phyloP scores from a whole-genome alignment of 2,888 invertebrate species.

The Chesias legatella region DNA sequence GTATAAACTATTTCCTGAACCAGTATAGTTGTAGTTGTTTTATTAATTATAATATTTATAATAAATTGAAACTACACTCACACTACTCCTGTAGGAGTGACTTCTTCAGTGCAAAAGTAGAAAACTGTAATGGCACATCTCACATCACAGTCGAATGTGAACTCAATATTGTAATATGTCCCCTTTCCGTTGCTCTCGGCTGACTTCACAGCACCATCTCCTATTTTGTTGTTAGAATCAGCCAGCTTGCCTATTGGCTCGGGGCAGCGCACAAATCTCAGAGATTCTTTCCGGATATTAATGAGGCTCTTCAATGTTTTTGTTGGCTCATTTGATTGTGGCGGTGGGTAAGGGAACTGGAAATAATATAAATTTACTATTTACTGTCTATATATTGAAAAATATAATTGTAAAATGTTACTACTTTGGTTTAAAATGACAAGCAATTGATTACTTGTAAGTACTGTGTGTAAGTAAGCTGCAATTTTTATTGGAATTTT shows the following conservation, averaged over 20 bases:
- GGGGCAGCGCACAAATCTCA: conserved; percentile 91
- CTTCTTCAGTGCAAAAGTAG: conserved; percentile 97
- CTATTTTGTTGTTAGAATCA: conserved; percentile 71
- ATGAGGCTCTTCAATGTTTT: conserved; percentile 97
- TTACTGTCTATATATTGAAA: not conserved
- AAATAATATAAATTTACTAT: conserved; percentile 30
- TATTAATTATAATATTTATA: not conserved
- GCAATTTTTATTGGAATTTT: too few species aligned
- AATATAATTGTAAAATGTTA: too few species aligned
- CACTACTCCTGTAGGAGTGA: conserved; percentile 91
- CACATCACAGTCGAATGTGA: conserved; percentile 97
- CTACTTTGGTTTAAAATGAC: too few species aligned
- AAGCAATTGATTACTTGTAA: too few species aligned
- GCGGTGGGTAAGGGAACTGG: conserved; percentile 98
- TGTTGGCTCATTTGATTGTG: conserved; percentile 97
- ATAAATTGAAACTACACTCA: conserved; percentile 69
- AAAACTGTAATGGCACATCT: conserved; percentile 96
- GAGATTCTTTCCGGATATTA: conserved; percentile 97
- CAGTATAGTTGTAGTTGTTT: too few species aligned
- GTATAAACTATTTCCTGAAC: too few species aligned
- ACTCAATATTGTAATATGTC: conserved; percentile 95
- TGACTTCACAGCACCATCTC: conserved; percentile 77
- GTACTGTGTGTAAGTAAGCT: too few species aligned
- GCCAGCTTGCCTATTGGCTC: conserved; percentile 82
- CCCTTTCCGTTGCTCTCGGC: conserved; percentile 82